Conservation (phyloP, 1,140 invertebrate species). For the Homarus americanus region DNA sequence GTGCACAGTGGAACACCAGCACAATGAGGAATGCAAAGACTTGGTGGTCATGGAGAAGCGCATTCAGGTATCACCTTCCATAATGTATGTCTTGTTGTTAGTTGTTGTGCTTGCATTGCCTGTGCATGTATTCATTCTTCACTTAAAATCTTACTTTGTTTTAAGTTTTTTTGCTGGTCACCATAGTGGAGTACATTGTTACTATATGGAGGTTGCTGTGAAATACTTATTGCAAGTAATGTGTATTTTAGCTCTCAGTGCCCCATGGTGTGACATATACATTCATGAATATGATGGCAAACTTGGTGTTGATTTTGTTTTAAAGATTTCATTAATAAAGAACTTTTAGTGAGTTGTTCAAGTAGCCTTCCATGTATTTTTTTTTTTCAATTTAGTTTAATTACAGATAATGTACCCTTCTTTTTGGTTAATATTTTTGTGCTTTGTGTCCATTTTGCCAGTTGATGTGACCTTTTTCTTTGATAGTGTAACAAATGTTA, state of each 20-base stretch:
- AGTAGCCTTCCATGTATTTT: neutral
- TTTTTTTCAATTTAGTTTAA: neutral
- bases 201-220: neutral
- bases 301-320: neutral
- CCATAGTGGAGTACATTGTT: neutral
- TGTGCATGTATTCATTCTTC: neutral
- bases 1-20: slow-evolving; percentile 92
- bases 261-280: neutral
- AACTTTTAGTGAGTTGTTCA: neutral
- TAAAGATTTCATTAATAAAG: neutral
- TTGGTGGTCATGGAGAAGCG: slow-evolving; percentile 96
- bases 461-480: neutral
- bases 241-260: neutral
- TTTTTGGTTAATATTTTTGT: neutral
- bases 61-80: slow-evolving; percentile 83
- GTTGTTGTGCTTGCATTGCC: slow-evolving; percentile 39
- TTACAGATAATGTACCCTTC: neutral
- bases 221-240: neutral
- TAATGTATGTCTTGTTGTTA: slow-evolving; percentile 1
- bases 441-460: neutral
- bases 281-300: neutral
- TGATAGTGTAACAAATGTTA: neutral
- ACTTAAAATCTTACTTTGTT: neutral
- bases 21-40: slow-evolving; percentile 96
- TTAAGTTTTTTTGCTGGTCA: neutral